Conservation (phyloP, 2,797 vertebrate species). For the Poeciliopsis gracilis region DNA sequence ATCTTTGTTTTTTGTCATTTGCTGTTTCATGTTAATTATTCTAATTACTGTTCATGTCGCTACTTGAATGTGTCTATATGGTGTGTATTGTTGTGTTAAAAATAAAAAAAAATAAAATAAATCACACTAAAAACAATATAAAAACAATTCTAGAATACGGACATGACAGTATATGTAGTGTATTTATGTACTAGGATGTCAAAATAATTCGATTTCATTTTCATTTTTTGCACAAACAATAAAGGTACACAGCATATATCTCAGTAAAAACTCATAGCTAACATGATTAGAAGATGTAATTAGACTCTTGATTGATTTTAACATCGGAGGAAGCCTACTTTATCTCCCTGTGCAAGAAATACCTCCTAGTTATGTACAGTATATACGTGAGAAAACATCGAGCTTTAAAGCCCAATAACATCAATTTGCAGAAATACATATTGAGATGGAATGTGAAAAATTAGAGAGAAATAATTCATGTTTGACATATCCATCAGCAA, state of each 20-base stretch:
- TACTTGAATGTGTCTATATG: too few species aligned
- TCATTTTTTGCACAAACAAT: background rate
- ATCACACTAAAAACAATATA: too few species aligned
- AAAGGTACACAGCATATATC: background rate
- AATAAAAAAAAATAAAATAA: too few species aligned
- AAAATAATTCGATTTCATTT: too few species aligned
- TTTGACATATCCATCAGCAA: slow-evolving; percentile 62
- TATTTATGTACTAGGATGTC: background rate
- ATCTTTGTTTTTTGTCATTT: too few species aligned
- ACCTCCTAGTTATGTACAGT: slow-evolving; percentile 10
- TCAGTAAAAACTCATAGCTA: background rate
- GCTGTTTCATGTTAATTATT: too few species aligned
- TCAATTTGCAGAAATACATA: slow-evolving; percentile 47
- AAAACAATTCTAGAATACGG: background rate
- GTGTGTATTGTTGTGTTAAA: too few species aligned
- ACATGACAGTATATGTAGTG: background rate
- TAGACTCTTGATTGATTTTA: slow-evolving; percentile 61
- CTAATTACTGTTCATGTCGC: too few species aligned
- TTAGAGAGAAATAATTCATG: slow-evolving; percentile 49
- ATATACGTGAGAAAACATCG: slow-evolving; percentile 15
- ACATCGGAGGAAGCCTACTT: slow-evolving; percentile 33
- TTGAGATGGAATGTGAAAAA: slow-evolving; percentile 59
- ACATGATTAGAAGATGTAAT: slow-evolving; percentile 58
- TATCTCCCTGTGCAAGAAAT: slow-evolving; percentile 46
- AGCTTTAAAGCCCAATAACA: slow-evolving; percentile 40